A percentile compares a stretch with the other conserved stretches of the same genome.
Conservation (phyloP, 2,888 invertebrate species). For the Halocaridina rubra region DNA sequence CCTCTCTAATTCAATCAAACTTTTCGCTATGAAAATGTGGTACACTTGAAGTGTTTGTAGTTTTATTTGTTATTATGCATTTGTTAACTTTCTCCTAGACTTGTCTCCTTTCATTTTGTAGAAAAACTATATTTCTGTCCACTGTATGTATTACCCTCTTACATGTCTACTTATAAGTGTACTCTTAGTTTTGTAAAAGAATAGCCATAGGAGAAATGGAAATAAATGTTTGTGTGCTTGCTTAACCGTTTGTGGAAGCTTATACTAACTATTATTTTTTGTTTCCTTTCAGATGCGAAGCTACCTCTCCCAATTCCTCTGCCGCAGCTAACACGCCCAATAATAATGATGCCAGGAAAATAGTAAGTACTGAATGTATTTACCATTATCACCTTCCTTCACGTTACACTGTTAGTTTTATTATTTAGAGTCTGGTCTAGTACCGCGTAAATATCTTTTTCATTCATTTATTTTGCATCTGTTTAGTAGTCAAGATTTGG, state of each 20-base stretch:
- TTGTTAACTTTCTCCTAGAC: neutral
- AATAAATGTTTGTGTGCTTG: neutral
- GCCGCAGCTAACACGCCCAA: neutral
- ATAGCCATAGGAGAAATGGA: no score
- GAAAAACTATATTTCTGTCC: no score
- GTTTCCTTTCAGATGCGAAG: conserved; percentile 24
- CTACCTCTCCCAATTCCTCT: neutral
- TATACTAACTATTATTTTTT: neutral
- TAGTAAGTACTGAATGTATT: no score
- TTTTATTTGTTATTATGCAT: neutral
- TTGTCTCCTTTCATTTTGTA: neutral
- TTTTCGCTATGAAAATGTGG: no score
- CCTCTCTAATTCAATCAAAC: no score
- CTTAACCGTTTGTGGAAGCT: neutral
- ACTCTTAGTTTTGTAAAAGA: no score
- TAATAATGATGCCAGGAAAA: neutral
- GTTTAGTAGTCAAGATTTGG: neutral
- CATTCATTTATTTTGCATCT: neutral
- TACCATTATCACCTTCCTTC: no score
- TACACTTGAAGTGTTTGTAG: no score
- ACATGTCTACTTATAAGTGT: no score
- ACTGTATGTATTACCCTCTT: no score
- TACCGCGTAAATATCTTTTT: neutral
- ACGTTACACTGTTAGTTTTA: neutral
- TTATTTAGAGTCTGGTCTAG: neutral